These are phyloP conservation scores for Volucella inflata DNA, from an alignment of 2,888 invertebrate species.

Conservation along the genomic window DNA sequence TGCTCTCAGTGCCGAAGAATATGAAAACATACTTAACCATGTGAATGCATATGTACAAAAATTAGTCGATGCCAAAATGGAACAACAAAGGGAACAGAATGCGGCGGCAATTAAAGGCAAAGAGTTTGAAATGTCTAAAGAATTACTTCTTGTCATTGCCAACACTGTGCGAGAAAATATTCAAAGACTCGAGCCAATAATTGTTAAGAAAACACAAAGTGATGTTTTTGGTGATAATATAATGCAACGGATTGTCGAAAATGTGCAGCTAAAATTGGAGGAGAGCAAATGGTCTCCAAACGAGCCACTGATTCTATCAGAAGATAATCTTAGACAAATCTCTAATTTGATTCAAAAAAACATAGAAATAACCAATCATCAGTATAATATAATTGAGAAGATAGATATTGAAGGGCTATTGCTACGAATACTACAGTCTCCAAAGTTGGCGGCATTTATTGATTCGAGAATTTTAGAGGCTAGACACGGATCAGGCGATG, in stretches of 20 bases:
- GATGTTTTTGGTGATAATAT: conserved; percentile 78
- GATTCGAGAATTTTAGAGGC: conserved; percentile 79
- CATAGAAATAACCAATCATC: conserved; percentile 79
- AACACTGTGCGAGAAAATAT: conserved; percentile 80
- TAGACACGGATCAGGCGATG: conserved; percentile 78
- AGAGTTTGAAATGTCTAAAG: conserved; percentile 72
- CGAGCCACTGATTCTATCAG: conserved; percentile 78
- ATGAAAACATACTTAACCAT: conserved; percentile 82
- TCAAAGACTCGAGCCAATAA: conserved; percentile 76
- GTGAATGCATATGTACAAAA: conserved; percentile 82
- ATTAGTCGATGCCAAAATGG: conserved; percentile 80
- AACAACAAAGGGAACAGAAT: conserved; percentile 76
- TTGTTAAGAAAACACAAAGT: conserved; percentile 74
- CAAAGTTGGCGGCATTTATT: conserved; percentile 79
- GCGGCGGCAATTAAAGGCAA: conserved; percentile 59
- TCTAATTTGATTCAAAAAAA: conserved; percentile 80
- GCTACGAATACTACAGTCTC: conserved; percentile 80
- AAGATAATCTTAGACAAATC: conserved; percentile 82
- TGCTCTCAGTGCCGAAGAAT: conserved; percentile 81
- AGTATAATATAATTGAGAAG: conserved; percentile 79
- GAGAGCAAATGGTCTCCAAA: conserved; percentile 72
- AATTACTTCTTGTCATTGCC: conserved; percentile 79
- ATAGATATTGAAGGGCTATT: conserved; percentile 82
- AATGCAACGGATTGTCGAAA: conserved; percentile 79
- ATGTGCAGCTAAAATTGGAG: conserved; percentile 78